A percentile compares a stretch with the other conserved stretches of the same genome.
Conservation (phyloP, 2,113 vertebrate genomes). For the Pseudolaguvia tuberculata region DNA sequence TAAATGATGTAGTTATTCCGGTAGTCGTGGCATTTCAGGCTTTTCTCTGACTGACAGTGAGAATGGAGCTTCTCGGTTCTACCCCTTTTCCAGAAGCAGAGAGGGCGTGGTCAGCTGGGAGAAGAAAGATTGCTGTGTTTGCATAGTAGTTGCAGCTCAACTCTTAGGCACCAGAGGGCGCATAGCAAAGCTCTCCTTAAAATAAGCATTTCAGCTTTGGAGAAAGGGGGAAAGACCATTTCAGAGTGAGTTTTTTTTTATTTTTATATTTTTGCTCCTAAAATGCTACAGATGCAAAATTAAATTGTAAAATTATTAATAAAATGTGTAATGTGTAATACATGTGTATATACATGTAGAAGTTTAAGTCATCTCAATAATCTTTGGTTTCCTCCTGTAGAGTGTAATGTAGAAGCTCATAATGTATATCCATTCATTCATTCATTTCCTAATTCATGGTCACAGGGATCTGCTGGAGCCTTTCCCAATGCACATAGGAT, state of each 20-base stretch:
- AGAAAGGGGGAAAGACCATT: background rate
- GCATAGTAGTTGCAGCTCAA: background rate
- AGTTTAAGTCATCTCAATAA: no score
- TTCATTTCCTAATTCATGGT: no score
- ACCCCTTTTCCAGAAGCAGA: slow-evolving; percentile 6
- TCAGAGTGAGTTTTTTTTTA: background rate
- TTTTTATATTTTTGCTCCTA: background rate
- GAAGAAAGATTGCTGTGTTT: background rate
- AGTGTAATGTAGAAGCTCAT: no score
- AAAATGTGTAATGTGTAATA: no score
- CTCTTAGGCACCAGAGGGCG: background rate
- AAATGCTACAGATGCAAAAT: no score
- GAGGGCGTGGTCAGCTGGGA: background rate
- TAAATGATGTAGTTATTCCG: no score
- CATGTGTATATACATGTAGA: no score
- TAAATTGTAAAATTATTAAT: no score
- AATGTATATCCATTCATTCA: no score
- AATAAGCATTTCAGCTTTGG: background rate
- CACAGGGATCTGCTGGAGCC: no score
- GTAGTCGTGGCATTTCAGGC: background rate
- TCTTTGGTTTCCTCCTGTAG: no score
- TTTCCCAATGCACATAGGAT: no score
- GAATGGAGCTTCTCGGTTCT: background rate
- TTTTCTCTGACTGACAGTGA: background rate
- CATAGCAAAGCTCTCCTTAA: slow-evolving; percentile 8